A percentile compares a stretch with the other conserved stretches of the same genome.
These are phyloP conservation scores for Anagyrus pseudococci DNA, from an alignment of 2,888 invertebrate genomes.

Conservation along the genomic window DNA sequence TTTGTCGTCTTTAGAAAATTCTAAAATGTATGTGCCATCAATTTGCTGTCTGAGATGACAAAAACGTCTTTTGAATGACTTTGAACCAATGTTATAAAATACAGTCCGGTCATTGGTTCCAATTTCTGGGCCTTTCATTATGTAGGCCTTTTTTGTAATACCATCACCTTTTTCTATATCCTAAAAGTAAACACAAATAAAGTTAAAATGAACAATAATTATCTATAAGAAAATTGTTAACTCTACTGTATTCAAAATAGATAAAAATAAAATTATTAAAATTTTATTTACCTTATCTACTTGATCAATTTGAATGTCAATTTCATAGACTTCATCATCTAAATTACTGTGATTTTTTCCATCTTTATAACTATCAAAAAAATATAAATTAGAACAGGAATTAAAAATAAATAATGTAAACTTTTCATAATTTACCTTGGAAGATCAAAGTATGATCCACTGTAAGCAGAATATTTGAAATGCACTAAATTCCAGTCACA, in stretches of 20 bases:
- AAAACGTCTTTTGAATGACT: conserved; percentile 90
- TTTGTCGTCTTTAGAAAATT: conserved; percentile 92
- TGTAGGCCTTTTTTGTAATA: conserved; percentile 88
- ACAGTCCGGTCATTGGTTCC: conserved; percentile 83
- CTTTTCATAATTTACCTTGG: conserved; percentile 70
- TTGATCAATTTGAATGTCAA: conserved; percentile 85
- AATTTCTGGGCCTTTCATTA: conserved; percentile 91
- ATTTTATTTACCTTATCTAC: conserved; percentile 71
- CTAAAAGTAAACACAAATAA: conserved; percentile 47
- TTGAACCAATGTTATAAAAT: conserved; percentile 90
- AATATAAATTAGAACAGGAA: conserved; percentile 11
- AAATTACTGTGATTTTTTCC: conserved; percentile 60
- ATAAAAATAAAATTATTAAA: conserved; percentile 11
- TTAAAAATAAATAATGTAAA: conserved; percentile 14
- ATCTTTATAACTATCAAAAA: conserved; percentile 35
- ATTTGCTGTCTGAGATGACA: conserved; percentile 90
- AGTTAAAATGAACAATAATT: background rate
- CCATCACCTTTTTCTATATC: conserved; percentile 73
- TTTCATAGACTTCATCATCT: conserved; percentile 88
- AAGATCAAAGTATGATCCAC: conserved; percentile 85
- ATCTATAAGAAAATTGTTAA: too few relatives aligned
- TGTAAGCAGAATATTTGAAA: conserved; percentile 89
- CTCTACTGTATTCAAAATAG: background rate
- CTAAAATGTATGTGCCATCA: conserved; percentile 89
- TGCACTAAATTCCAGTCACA: conserved; percentile 89